Conservation (phyloP, 1,140 invertebrate genomes). For the Neodiprion pinetum region DNA sequence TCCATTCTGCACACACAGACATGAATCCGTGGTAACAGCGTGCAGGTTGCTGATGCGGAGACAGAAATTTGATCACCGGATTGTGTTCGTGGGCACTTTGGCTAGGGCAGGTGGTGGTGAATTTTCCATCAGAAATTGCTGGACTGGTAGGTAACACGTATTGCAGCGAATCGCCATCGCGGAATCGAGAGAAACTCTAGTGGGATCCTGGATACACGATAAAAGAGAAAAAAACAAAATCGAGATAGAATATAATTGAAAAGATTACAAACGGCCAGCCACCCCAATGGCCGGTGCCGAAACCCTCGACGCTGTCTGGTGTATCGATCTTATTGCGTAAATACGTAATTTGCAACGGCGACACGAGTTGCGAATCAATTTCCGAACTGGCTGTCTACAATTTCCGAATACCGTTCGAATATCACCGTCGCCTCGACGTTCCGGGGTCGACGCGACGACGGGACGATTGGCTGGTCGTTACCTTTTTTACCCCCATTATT, state of each 20-base stretch:
- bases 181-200: too few relatives aligned
- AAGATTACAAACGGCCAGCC: too few relatives aligned
- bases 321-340: not conserved
- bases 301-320: not conserved
- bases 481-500: too few relatives aligned
- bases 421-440: not conserved
- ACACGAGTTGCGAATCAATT: slow-evolving; percentile 1
- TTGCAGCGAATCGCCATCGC: not conserved
- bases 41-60: not conserved
- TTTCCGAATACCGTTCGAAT: not conserved
- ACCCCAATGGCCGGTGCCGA: too few relatives aligned
- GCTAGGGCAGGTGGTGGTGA: not conserved
- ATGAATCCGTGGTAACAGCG: too few relatives aligned
- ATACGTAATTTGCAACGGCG: slow-evolving; percentile 4
- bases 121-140: not conserved
- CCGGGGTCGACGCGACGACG: too few relatives aligned
- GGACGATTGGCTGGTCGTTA: too few relatives aligned
- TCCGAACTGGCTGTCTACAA: not conserved
- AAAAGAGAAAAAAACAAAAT: not conserved
- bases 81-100: not conserved
- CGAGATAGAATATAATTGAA: too few relatives aligned
- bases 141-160: not conserved
- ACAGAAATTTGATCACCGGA: not conserved
- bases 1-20: too few relatives aligned
- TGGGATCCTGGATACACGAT: too few relatives aligned